Conservation (phyloP, 2,888 invertebrate species). For the Leucoma salicis region DNA sequence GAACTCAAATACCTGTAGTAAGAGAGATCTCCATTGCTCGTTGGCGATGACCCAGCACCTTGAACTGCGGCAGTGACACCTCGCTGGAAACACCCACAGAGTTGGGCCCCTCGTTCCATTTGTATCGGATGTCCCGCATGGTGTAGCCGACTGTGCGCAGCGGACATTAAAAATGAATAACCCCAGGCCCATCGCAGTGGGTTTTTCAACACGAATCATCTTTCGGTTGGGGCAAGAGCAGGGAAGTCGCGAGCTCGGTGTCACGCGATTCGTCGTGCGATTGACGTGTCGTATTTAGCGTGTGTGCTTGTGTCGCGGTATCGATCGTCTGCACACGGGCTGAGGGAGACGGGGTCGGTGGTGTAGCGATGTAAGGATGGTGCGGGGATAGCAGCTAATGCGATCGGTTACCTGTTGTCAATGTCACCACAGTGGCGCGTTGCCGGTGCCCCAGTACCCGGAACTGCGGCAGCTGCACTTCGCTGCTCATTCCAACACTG, state of each 20-base stretch:
- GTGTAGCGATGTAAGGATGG: conserved; percentile 66
- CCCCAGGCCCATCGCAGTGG: conserved; percentile 81
- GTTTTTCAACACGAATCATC: conserved; percentile 76
- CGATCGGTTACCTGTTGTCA: conserved; percentile 94
- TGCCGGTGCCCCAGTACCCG: conserved; percentile 97
- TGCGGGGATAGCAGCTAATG: conserved; percentile 65
- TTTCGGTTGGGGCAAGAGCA: conserved; percentile 72
- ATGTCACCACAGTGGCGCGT: conserved; percentile 95
- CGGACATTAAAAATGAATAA: conserved; percentile 77
- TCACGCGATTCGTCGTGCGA: conserved; percentile 71
- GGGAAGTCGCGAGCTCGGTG: conserved; percentile 64
- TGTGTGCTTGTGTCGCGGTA: conserved; percentile 75
- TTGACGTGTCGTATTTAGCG: conserved; percentile 70
- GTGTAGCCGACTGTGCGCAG: conserved; percentile 96
- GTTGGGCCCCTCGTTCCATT: conserved; percentile 97
- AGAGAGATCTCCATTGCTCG: conserved; percentile 96
- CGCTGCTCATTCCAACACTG: conserved; percentile 97
- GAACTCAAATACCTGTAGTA: conserved; percentile 91
- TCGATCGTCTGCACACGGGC: conserved; percentile 72
- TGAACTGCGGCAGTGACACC: conserved; percentile 97
- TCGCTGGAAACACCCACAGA: conserved; percentile 96
- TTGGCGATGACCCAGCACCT: conserved; percentile 96
- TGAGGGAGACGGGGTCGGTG: conserved; percentile 77
- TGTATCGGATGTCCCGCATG: conserved; percentile 98
- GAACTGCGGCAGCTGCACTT: conserved; percentile 98